phyloP scores from a whole-genome alignment of 2,888 invertebrate genomes.

The Frankliniella fusca region DNA sequence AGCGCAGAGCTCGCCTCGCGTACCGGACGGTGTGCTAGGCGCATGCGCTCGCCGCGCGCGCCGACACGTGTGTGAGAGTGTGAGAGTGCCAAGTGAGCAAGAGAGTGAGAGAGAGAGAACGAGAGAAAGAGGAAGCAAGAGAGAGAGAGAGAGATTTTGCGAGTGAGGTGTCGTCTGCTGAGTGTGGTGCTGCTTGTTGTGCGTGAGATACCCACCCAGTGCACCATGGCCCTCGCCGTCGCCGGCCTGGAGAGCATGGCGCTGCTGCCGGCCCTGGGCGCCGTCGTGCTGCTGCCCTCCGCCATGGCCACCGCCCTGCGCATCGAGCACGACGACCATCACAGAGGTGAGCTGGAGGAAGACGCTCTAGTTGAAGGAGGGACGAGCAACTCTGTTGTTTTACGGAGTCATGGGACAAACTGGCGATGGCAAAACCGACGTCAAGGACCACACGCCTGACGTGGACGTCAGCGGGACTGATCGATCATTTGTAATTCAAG shows the following conservation, averaged over 20 bases:
- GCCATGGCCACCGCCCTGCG: conserved; percentile 1
- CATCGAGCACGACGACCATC: neutral
- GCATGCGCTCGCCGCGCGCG: conserved; percentile 5
- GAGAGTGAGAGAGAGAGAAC: neutral
- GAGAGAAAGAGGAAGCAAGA: neutral
- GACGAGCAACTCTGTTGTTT: no score
- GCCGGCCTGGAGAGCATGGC: neutral
- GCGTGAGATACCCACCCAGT: neutral
- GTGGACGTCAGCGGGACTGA: no score
- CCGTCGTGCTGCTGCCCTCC: neutral
- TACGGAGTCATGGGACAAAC: no score
- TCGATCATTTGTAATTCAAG: no score
- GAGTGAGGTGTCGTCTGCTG: no score
- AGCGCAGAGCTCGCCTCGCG: neutral
- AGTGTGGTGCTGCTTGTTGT: no score
- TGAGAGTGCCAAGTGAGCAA: neutral
- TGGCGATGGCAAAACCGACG: no score
- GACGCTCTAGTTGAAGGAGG: no score
- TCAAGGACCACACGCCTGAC: no score
- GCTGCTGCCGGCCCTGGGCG: conserved; percentile 2
- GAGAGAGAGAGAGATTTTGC: no score
- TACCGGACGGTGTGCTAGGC: neutral
- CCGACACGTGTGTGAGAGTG: neutral
- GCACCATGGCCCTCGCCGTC: neutral
- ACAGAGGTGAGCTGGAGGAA: neutral